Base-by-base conservation (phyloP, 1,140 invertebrate species). In the Potamilus streckersoni region DNA sequence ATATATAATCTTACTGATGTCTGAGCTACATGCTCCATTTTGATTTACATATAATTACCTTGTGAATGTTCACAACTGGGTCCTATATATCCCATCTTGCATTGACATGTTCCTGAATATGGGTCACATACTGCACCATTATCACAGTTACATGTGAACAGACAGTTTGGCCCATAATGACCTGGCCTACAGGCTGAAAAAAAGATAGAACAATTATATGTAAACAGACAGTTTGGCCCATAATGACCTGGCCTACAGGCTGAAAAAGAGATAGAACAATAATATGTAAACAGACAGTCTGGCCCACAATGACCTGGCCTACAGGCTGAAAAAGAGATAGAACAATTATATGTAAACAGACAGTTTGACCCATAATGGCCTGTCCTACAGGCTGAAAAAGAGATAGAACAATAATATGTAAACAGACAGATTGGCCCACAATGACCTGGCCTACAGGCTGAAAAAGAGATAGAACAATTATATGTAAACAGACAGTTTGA, bases 81-180 rank as follows among this genome's bases (percentile, higher is more conserved):
- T 0, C 90, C 90, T 61, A 86, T 86, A 82, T 85, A 89, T 5
- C 89, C 90, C n/a, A 93, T 92, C 15, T 92, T 92, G 17, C 89
- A 90, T 67, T 94, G 91, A 87, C 97, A 98, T 60, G 92, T 91
- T 67, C 95, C 95, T 76, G 92, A 92, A 55, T 85, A 76, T 1
- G 85, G 80, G 74, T 89, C 85, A 82, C 89, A 90, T 31, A 79
- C 84, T 16, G 82, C 87, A 20, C 87, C 86, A 85, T 95, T 94
- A 74, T 93, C 92, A 90, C 97, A 98, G 81, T 95, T 94, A 88
- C 97, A 99, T 66, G 93, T 93, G 89, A 96, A 94, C 66, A 93
- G 92, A 90, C 97, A 99, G 83, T 94, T 92, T 49, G 92, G 88
- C 0, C 97, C 89, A 78, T 79, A 89, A 0, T 72, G 73, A 19